A percentile compares a stretch with the other conserved stretches of the same genome.
Evolutionary conservation across 1,140 invertebrate species (phyloP).

Genomic region (Bombus haemorrhoidalis): DNA sequence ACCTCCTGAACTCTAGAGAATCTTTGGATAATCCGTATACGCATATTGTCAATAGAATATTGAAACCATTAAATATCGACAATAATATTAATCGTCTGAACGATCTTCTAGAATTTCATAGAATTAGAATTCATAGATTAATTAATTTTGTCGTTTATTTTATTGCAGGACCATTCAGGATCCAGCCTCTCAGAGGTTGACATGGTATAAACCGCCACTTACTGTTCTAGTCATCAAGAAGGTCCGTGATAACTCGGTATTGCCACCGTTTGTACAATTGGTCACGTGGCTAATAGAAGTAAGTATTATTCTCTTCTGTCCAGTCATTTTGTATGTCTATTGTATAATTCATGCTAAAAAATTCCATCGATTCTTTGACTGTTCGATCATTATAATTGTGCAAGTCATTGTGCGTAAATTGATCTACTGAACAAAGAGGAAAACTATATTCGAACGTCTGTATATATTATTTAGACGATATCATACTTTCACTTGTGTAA

Average conservation of each 20-base stretch:
- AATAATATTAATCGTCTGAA: too few species aligned
- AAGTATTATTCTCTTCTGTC: slow-evolving; percentile 61
- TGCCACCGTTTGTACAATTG: slow-evolving; percentile 95
- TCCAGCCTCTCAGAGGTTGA: slow-evolving; percentile 96
- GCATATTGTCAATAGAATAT: too few species aligned
- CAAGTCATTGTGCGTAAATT: not conserved
- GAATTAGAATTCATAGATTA: too few species aligned
- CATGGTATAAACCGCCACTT: slow-evolving; percentile 97
- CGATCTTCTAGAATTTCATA: too few species aligned
- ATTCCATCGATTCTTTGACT: not conserved
- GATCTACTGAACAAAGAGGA: not conserved
- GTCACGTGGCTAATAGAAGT: slow-evolving; percentile 96
- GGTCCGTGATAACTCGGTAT: slow-evolving; percentile 93
- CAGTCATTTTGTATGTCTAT: not conserved
- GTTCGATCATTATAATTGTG: not conserved
- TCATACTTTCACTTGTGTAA: not conserved
- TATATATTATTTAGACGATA: not conserved
- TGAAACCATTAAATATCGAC: too few species aligned
- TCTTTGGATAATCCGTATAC: too few species aligned
- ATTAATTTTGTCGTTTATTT: slow-evolving; percentile 37
- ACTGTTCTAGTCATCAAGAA: slow-evolving; percentile 98
- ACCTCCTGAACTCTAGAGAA: too few species aligned
- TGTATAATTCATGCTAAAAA: not conserved
- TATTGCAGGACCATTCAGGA: slow-evolving; percentile 96
- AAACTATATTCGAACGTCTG: not conserved